Evolutionary conservation across 2,888 invertebrate species (phyloP).

Genomic region (Cyclophora punctaria): DNA sequence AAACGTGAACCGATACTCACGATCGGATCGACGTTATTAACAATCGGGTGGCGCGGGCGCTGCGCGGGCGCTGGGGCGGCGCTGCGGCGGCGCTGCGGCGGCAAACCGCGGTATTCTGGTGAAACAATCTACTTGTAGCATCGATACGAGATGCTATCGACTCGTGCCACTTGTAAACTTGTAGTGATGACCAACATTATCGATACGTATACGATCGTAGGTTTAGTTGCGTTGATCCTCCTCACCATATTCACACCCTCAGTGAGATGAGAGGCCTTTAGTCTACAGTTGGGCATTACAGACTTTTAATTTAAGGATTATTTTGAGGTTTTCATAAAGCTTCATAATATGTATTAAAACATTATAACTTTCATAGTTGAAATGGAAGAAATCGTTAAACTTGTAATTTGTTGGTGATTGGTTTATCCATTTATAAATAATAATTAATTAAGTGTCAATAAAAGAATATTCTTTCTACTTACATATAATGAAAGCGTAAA

Average conservation of each 20-base stretch:
- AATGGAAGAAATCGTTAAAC: too few species aligned
- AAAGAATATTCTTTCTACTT: neutral
- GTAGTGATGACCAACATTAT: conserved; percentile 39
- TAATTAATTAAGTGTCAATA: neutral
- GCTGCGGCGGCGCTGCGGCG: conserved; percentile 15
- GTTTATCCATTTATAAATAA: too few species aligned
- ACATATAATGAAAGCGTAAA: neutral
- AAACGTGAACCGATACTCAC: conserved; percentile 47
- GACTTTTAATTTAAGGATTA: too few species aligned
- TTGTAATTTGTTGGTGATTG: too few species aligned
- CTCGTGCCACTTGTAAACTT: conserved; percentile 69
- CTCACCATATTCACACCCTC: too few species aligned
- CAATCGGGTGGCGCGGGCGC: conserved; percentile 41
- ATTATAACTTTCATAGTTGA: too few species aligned
- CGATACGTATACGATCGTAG: conserved; percentile 17
- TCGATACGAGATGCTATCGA: conserved; percentile 65
- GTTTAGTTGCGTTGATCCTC: too few species aligned
- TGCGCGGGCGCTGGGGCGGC: too few species aligned
- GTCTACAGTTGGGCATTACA: too few species aligned
- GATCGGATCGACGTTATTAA: conserved; percentile 46
- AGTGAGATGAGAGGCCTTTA: too few species aligned
- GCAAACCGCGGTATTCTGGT: conserved; percentile 47
- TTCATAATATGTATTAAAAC: too few species aligned
- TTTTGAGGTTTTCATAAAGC: too few species aligned
- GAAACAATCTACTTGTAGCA: conserved; percentile 70